phyloP scores from a whole-genome alignment of 1,140 invertebrate genomes.

The Stratiolaelaps scimitus region DNA sequence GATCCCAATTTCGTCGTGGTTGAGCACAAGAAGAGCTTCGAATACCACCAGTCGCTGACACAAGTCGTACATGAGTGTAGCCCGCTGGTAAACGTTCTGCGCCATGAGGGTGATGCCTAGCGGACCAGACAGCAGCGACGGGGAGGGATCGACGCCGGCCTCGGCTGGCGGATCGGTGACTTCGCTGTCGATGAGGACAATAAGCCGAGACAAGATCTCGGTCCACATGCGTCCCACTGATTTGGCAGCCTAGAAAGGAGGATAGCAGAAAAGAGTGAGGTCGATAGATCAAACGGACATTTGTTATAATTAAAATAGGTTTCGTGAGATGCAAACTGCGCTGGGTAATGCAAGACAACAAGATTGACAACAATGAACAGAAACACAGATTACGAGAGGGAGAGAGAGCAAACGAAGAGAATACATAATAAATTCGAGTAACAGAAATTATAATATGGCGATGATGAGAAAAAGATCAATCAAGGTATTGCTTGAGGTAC shows the following conservation, averaged over 20 bases:
- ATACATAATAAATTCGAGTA: no score
- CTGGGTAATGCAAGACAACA: no score
- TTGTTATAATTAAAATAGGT: background rate
- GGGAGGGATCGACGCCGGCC: background rate
- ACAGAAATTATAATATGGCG: no score
- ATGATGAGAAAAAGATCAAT: background rate
- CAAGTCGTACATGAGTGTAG: slow-evolving; percentile 21
- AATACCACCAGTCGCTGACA: slow-evolving; percentile 5
- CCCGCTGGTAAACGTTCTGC: slow-evolving; percentile 16
- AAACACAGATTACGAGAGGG: no score
- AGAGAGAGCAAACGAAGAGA: no score
- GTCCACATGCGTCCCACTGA: background rate
- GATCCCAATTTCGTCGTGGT: slow-evolving; percentile 14
- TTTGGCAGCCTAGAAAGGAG: background rate
- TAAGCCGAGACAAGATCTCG: slow-evolving; percentile 10
- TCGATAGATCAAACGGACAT: background rate
- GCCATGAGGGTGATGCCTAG: slow-evolving; percentile 12
- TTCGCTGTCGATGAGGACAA: slow-evolving; percentile 24
- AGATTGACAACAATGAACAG: no score
- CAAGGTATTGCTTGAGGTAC: background rate
- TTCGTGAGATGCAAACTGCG: no score
- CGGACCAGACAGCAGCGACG: background rate
- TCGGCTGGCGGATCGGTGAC: background rate
- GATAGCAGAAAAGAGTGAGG: background rate
- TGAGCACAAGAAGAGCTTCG: slow-evolving; percentile 5